Percentiles rank a stretch among this genome's conserved stretches.
These are phyloP conservation scores for Drusus annulatus DNA, from an alignment of 1,140 invertebrate species.

Conservation along the genomic window DNA sequence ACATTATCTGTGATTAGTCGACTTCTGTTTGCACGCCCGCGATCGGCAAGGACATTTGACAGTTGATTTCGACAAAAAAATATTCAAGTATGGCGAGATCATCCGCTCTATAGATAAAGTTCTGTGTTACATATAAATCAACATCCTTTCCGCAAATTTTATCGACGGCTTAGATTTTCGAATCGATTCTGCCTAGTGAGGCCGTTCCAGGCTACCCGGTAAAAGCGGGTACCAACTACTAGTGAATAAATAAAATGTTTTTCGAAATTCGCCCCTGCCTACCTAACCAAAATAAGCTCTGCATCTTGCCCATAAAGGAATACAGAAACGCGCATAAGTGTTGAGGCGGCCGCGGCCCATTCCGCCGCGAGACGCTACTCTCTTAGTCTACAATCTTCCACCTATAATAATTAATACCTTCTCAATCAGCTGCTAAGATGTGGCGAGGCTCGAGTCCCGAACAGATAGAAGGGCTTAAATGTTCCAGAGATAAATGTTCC, in stretches of 20 bases:
- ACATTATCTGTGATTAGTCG: no score
- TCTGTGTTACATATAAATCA: no score
- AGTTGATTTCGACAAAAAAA: no score
- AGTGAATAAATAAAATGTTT: neutral
- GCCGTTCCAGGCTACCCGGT: no score
- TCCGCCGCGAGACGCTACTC: neutral
- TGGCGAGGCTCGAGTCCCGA: neutral
- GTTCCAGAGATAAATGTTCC: conserved; percentile 1
- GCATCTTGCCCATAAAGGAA: conserved; percentile 8
- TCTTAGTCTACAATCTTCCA: conserved; percentile 50
- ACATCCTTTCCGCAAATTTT: no score
- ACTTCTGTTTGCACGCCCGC: no score
- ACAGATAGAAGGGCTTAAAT: conserved; percentile 27
- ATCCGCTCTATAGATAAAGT: no score
- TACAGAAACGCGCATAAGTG: neutral
- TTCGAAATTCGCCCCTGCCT: neutral
- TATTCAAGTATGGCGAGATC: no score
- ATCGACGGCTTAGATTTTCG: no score
- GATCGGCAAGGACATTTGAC: no score
- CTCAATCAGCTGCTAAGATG: conserved; percentile 54
- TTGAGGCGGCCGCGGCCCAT: neutral
- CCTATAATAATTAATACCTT: conserved; percentile 59
- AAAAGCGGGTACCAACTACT: no score
- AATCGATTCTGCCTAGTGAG: no score
- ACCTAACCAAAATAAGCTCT: neutral